Evolutionary conservation across 2,888 invertebrate species (phyloP), one percentile per base, ranked within the genome.

Genomic region (Unio pictorum): DNA sequence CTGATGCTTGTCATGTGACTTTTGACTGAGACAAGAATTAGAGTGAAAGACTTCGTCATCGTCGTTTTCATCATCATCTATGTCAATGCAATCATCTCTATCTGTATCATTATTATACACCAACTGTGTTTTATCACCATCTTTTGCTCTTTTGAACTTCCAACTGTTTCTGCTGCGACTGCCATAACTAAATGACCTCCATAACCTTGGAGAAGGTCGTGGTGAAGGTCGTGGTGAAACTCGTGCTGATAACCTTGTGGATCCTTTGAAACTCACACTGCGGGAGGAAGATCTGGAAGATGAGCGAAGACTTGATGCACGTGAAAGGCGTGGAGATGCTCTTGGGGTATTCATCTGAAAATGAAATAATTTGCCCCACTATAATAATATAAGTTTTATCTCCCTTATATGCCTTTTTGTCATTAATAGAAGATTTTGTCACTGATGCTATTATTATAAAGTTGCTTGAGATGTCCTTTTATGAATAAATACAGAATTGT

Each of bases 31-130:
- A 55, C 73, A 73, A 64, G 73, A 75, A 45, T 67, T 72, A 15
- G 80, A 78, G 64, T 76, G 78, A 61, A 86, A 84, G 8, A 85
- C 85, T 61, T 88, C 88, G 56, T 89, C 89, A 69, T 90, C 89
- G 5, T 90, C 90, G 64, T 92, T 92, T 45, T 92, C 92, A 45
- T 91, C 91, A 94, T 89, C 89, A 23, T 87, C 86, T 63, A 83
- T 79, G 68, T 84, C 86, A 66, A 87, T 88, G 28, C 90, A 89
- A 15, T 90, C 90, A 61, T 92, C 92, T 34, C 92, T 92, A 26
- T 91, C 91, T 94, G 84, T 85, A 73, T 89, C 88, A 7, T 87
- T 85, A 62, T 87, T 86, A 5, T 86, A 85, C 56, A 90, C 87
- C 28, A 90, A 78, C 70, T 82, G 86, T 23, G 82, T 87, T 71